These are phyloP conservation scores for Corythaixoides concolor DNA, from an alignment of 2,113 vertebrate species.

Conservation along the genomic window DNA sequence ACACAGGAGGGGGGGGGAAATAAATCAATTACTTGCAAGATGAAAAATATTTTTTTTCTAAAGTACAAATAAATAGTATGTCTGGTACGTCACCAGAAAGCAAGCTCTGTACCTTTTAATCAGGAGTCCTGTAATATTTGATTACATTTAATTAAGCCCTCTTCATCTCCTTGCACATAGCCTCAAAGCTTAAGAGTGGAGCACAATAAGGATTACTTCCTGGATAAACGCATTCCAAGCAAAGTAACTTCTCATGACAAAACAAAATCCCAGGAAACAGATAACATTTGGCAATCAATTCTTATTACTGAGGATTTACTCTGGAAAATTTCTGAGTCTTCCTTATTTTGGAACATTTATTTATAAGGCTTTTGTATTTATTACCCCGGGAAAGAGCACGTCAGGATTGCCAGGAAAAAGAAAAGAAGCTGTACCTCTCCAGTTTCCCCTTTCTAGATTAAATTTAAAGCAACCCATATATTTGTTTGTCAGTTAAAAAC, in stretches of 20 bases:
- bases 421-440: not conserved
- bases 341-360: not conserved
- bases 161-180: not conserved
- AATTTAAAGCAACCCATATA: not conserved
- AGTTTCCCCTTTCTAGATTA: not conserved
- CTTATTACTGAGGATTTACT: not conserved
- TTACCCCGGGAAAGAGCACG: not conserved
- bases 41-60: not conserved
- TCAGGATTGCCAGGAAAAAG: not conserved
- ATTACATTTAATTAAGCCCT: slow-evolving; percentile 33
- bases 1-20: not conserved
- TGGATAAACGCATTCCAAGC: not conserved
- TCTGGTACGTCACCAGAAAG: not conserved
- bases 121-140: slow-evolving; percentile 10
- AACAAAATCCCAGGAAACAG: not conserved
- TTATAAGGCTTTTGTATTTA: not conserved
- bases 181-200: not conserved
- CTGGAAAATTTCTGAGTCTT: not conserved
- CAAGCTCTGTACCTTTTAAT: slow-evolving; percentile 14
- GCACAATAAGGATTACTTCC: not conserved
- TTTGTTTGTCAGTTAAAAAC: not conserved
- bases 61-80: not conserved
- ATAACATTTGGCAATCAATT: not conserved
- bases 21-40: not conserved
- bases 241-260: not conserved